Percentiles rank a stretch among this genome's conserved stretches.
Evolutionary conservation across 1,140 invertebrate genomes (phyloP).

Genomic region (Tribolium castaneum): DNA sequence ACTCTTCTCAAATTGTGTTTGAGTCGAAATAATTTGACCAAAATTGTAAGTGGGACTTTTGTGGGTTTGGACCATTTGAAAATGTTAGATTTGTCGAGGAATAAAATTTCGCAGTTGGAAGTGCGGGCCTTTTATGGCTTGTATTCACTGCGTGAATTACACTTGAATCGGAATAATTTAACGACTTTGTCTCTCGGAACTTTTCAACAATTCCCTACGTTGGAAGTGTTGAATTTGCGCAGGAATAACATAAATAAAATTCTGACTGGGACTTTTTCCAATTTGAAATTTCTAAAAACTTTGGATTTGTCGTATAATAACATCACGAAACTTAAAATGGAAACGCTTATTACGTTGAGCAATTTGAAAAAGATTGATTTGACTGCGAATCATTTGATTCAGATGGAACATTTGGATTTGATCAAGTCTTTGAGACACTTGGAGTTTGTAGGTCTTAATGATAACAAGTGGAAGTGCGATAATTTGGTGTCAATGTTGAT

Average conservation of each 20-base stretch:
- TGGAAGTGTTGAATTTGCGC: neutral
- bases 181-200: constrained; percentile 10
- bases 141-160: neutral
- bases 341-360: neutral
- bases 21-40: neutral
- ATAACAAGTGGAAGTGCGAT: neutral
- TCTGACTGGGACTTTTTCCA: constrained; percentile 25
- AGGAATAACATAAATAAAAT: constrained; percentile 33
- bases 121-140: neutral
- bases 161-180: constrained; percentile 26
- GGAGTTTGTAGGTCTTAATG: neutral
- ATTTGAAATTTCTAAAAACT: constrained; percentile 9
- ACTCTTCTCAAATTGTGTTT: constrained; percentile 4
- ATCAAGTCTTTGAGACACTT: neutral
- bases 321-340: neutral
- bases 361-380: neutral
- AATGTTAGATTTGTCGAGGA: neutral
- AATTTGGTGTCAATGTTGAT: neutral
- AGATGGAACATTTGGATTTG: neutral
- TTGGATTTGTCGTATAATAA: constrained; percentile 30
- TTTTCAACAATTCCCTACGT: neutral
- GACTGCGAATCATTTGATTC: neutral
- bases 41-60: neutral
- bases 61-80: constrained; percentile 10
- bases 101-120: constrained; percentile 15